These are phyloP conservation scores for Trichopria drosophilae DNA, from an alignment of 2,888 invertebrate genomes.

Conservation along the genomic window DNA sequence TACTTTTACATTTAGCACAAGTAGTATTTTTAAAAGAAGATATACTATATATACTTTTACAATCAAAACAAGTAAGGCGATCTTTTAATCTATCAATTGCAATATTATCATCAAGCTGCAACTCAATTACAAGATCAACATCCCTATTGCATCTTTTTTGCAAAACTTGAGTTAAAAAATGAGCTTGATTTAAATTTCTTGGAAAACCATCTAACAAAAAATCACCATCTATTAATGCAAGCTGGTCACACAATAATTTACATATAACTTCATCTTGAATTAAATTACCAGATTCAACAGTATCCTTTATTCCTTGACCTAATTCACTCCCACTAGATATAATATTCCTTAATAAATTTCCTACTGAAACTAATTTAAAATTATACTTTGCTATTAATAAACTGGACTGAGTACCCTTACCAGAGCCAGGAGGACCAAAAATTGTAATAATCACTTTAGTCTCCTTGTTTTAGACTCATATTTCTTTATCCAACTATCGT, in stretches of 20 bases:
- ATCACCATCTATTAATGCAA: conserved; percentile 11
- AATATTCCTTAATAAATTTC: conserved; percentile 15
- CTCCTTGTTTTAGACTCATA: conserved; percentile 11
- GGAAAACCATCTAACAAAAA: conserved; percentile 18
- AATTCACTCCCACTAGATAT: conserved; percentile 11
- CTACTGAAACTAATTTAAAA: conserved; percentile 10
- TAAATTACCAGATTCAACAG: conserved; percentile 16
- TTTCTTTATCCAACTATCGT: conserved; percentile 15
- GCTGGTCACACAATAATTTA: conserved; percentile 8
- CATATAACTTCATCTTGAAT: conserved; percentile 15
- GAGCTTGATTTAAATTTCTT: conserved; percentile 12
- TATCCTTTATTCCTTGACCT: conserved; percentile 11
- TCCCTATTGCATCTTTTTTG: too few species aligned
- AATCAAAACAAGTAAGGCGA: too few species aligned
- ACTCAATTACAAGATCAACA: too few species aligned
- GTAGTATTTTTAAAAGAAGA: too few species aligned
- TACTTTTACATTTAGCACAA: too few species aligned
- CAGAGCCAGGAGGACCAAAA: conserved; percentile 15
- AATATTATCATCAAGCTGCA: too few species aligned
- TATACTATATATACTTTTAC: too few species aligned
- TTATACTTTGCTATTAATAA: conserved; percentile 10
- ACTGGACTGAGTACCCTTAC: conserved; percentile 17
- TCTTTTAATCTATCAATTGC: too few species aligned
- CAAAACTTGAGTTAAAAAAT: conserved; percentile 14
- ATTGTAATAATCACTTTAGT: conserved; percentile 10